Base-by-base conservation (phyloP, 2,113 vertebrate species). In the Salminus brasiliensis region DNA sequence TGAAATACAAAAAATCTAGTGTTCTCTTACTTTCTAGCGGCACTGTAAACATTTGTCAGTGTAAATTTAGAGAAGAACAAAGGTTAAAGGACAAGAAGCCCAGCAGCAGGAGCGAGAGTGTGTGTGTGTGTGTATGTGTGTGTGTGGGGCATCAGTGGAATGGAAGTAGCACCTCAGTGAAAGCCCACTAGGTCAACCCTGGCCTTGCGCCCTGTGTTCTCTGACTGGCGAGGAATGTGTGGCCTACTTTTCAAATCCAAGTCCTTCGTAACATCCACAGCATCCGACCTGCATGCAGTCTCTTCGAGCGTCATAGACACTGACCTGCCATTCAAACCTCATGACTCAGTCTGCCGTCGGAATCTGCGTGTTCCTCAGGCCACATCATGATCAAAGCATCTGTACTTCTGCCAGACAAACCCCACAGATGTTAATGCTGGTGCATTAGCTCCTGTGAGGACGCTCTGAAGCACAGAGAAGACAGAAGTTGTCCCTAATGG, bases 111-210 rank as follows among this genome's bases (percentile, higher is more conserved):
- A 60, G 32, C 27, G 47, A 66, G 23, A 80, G 62, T 63, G 52
- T 78, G n/a, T n/a, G n/a, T n/a, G n/a, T n/a, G n/a, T n/a, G n/a
- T n/a, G n/a, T n/a, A n/a, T n/a, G n/a, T n/a, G n/a, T n/a, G n/a
- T n/a, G n/a, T n/a, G n/a, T n/a, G n/a, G n/a, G 74, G 18, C 68
- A 78, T 63, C 75, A 75, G 74, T 23, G 34, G 55, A 81, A 63
- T 81, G 87, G 88, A 91, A 88, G 81, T 90, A 55, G 25, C 88
- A 88, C 87, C 76, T 83, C 80, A 13, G 83, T 89, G 88, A 79
- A 65, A 84, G 72, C 78, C 70, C 71, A 83, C 53, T 77, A 80
- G 84, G 76, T 55, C 91, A 89, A 88, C 85, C 0, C 78, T 29
- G 89, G 86, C 80, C 83, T 81, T 47, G 71, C 81, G 85, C 47